Conservation (phyloP, 1,140 invertebrate species). For the Drosophila quadrilineata region DNA sequence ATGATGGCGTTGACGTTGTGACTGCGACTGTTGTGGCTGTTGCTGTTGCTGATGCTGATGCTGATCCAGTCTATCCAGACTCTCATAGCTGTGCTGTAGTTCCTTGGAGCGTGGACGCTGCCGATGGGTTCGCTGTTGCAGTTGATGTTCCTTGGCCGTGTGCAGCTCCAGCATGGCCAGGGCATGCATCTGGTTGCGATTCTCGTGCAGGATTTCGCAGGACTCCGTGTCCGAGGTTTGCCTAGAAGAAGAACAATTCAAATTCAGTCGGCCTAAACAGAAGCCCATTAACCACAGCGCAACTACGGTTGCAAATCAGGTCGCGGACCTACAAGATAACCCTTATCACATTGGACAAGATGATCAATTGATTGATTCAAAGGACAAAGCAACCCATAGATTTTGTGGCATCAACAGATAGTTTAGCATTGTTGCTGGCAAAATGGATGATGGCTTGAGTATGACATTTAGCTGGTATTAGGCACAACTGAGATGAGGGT, state of each 20-base stretch:
- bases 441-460: too few species aligned
- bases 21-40: constrained; percentile 32
- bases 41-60: constrained; percentile 13
- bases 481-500: constrained; percentile 7
- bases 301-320: too few species aligned
- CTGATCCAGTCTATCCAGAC: constrained; percentile 57
- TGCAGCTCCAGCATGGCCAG: constrained; percentile 64
- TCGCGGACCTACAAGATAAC: too few species aligned
- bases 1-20: constrained; percentile 57
- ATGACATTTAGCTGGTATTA: too few species aligned
- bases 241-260: constrained; percentile 49
- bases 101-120: constrained; percentile 75
- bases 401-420: too few species aligned
- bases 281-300: too few species aligned
- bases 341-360: too few species aligned
- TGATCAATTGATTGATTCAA: too few species aligned
- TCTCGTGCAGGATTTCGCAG: constrained; percentile 80
- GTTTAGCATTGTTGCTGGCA: too few species aligned
- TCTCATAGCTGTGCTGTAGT: constrained; percentile 73
- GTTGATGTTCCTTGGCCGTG: constrained; percentile 31
- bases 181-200: constrained; percentile 64
- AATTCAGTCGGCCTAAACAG: too few species aligned
- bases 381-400: too few species aligned
- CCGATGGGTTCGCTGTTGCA: constrained; percentile 53
- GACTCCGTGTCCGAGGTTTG: constrained; percentile 81